Base-by-base conservation (phyloP, 2,888 invertebrate genomes). In the Drosophila suboccidentalis region DNA sequence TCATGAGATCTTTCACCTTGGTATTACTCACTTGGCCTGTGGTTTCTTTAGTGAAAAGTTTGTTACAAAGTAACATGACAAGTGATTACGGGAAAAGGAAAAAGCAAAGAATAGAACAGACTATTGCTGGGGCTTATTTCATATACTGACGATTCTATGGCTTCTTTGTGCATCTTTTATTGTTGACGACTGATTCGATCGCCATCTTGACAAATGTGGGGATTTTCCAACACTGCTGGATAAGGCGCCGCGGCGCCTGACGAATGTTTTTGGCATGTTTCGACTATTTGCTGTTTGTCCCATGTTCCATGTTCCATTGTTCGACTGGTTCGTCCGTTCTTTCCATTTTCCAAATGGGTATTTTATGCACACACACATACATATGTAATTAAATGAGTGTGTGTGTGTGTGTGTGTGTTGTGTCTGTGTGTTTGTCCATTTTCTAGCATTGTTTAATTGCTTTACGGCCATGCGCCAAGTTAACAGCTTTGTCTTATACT, bases 391-490 rank as follows among this genome's bases (percentile, higher is more conserved):
- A 47, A 55, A 32, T 49, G 57, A 49, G 34, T 58, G 38, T 34
- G 43, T 55, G 59, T 65, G 47, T 44, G 53, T 58, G 50, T 43
- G 57, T 69, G 68, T 58, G 38, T 34, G 43, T 55, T 65, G 47
- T 44, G 53, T 58, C 46, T 43, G 57, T 69, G 68, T 60, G 22
- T 41, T 61, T 54, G 54, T 17, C 47, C 61, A 63, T 60, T 68
- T 61, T 43, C 43, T 54, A 38, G 71, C 71, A 67, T 72, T 70
- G 67, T 71, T 82, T 76, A 73, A 78, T 75, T 89, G 75, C 51
- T 89, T 88, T 90, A 85, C 72, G 71, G 61, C 79, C 87, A 82
- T 88, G 90, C 89, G 85, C 90, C 87, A 85, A 76, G 71, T 80
- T 88, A 77, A 85, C 87, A 79, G 71, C 78, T 67, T 71, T 49